Base-by-base conservation (phyloP, 2,888 invertebrate genomes). In the Lithophane ornitopus region DNA sequence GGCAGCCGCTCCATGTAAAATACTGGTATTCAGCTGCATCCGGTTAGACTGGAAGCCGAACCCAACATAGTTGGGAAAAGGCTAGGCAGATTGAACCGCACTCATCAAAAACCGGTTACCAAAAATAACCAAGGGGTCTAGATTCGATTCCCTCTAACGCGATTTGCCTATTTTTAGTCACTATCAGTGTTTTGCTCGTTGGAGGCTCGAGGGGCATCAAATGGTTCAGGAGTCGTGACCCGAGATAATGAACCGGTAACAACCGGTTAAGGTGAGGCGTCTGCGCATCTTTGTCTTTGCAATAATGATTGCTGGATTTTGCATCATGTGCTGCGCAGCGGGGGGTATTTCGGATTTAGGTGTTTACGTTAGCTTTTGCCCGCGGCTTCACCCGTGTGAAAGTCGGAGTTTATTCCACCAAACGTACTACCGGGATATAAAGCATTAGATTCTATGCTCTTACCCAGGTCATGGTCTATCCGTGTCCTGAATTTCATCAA, bases 101-200 rank as follows among this genome's bases (percentile, higher is more conserved):
- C 19, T 34, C 1, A 71, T 71, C 54, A 72, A 74, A 44, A 76
- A n/a, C 26, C 56, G 66, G 74, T 72, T 63, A 74, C 26, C 22
- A 19, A 2, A 11, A 71, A 81, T 81, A 78, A 81, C 76, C 62
- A 67, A 70, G 73, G 74, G 85, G 76, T 83, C 73, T 76, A 63
- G 49, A 66, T 85, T 77, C 54, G 62, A 81, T 80, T 71, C 74
- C 74, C 68, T 76, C 58, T 75, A 87, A 82, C 73, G 76, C 49
- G 70, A 76, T 39, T 41, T 77, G n/a, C 59, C 69, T 81, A 81
- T 71, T 66, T 58, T 74, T 79, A 85, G 58, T 65, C 46, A 14
- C n/a, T 86, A 87, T 86, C 85, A 76, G 62, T 84, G 78, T 87
- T 87, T 75, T 74, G 77, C 67, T 74, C 71, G 81, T 62, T 67